Percentiles rank a stretch among this genome's conserved stretches.
Conservation (phyloP, 2,113 vertebrate species). For the Eulemur macaco region DNA sequence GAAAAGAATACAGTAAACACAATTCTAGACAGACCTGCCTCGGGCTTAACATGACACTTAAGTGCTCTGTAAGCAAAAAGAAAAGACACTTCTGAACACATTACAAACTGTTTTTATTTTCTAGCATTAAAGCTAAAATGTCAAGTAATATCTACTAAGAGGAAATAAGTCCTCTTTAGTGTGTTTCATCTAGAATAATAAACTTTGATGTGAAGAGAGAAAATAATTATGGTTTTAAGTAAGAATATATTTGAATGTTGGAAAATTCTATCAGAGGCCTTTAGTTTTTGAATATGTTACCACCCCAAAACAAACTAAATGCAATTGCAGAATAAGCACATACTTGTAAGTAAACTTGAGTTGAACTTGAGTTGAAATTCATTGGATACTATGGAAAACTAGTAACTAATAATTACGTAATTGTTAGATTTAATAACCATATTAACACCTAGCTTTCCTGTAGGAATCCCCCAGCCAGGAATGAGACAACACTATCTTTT, state of each 20-base stretch:
- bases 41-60: conserved; percentile 92
- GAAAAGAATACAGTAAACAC: conserved; percentile 92
- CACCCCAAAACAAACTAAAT: not conserved
- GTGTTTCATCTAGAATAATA: conserved; percentile 81
- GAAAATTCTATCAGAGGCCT: conserved; percentile 76
- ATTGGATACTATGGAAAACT: not conserved
- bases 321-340: not conserved
- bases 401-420: not conserved
- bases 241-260: conserved; percentile 82
- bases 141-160: conserved; percentile 82
- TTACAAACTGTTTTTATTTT: conserved; percentile 88
- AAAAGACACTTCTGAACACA: conserved; percentile 86
- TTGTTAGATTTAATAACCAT: not conserved
- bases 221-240: conserved; percentile 85
- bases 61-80: conserved; percentile 89
- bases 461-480: not conserved
- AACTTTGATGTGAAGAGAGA: conserved; percentile 73
- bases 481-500: accelerated
- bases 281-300: not conserved
- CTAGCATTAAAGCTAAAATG: conserved; percentile 83
- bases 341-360: not conserved
- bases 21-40: conserved; percentile 90
- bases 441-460: not conserved
- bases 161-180: conserved; percentile 38
- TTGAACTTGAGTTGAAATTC: not conserved